Evolutionary conservation across 2,888 invertebrate species (phyloP).

Genomic region (Thymelicus lineola): DNA sequence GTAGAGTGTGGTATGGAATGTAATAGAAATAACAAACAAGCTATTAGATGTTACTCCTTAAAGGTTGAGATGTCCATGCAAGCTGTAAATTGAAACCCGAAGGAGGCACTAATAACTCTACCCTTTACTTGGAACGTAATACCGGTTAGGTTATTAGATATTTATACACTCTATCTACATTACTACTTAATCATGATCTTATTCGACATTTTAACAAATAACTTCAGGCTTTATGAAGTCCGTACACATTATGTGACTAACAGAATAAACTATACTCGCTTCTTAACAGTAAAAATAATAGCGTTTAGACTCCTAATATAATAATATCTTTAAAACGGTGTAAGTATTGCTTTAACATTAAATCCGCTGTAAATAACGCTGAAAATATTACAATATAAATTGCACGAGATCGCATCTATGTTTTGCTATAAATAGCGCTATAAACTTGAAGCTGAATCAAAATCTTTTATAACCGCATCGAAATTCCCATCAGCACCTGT

Average conservation of each 20-base stretch:
- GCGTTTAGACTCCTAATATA: neutral
- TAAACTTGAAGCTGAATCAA: conserved; percentile 45
- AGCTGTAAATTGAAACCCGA: conserved; percentile 78
- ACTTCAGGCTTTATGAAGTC: neutral
- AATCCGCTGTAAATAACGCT: conserved; percentile 6
- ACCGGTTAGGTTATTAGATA: conserved; percentile 26
- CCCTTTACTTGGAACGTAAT: conserved; percentile 33
- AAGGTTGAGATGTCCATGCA: conserved; percentile 76
- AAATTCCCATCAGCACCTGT: conserved; percentile 84
- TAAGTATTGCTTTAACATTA: neutral
- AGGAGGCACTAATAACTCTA: conserved; percentile 67
- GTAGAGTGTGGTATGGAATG: conserved; percentile 61
- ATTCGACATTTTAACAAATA: neutral
- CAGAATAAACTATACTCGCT: too few species aligned
- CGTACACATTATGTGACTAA: neutral
- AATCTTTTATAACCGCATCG: conserved; percentile 76
- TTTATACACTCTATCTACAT: conserved; percentile 3
- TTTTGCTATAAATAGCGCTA: conserved; percentile 56
- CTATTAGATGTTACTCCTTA: conserved; percentile 66
- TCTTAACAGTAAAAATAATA: neutral
- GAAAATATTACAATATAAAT: conserved; percentile 17
- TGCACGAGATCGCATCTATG: conserved; percentile 18
- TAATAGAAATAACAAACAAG: conserved; percentile 63
- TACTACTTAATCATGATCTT: neutral
- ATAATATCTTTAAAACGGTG: neutral